Base-by-base conservation (phyloP, 2,797 vertebrate species). In the Ctenochaetus hawaiiensis region DNA sequence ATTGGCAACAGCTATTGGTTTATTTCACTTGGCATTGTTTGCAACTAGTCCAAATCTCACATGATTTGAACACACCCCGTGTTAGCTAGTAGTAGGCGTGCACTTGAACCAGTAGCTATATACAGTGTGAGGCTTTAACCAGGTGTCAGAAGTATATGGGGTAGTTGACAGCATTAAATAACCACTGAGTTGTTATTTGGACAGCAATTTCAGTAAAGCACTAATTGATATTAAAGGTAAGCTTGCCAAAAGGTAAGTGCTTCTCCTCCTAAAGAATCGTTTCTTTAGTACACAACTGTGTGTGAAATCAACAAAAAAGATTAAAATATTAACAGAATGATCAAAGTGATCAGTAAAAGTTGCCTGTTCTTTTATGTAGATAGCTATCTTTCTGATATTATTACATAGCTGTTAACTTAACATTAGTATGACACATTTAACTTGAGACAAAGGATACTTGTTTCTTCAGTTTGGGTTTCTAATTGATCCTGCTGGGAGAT, bases 401-500 rank as follows among this genome's bases (percentile, higher is more conserved):
- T 58, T 26, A 5, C 23, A 34, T 30, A 30, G 26, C 26, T 30
- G 53, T 11, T 22, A 5, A 26, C 7, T 64, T 6, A 26, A 7
- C 52, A 34, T 14, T n/a, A 41, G 14, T 20, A 2, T 22, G 3
- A 44, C n/a, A 47, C 6, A 30, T 30, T 67, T n/a, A 52, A 45
- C 13, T 4, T 23, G 17, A 67, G 2, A 58, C 10, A 39, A 16
- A 30, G 22, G 13, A 9, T 20, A 1, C 9, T 47, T 62, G 22
- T 70, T 37, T 58, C 41, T 67, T 53, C 2, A 48, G 8, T 37
- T 53, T 26, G 9, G 51, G 56, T 2, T 61, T 22, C 18, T 82
- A 82, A 77, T 77, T 77, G 51, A 52, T 17, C 45, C 76, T 43
- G 3, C 17, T 12, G 75, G 72, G 77, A 84, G 37, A 63, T 64